phyloP scores from a whole-genome alignment of 2,113 vertebrate genomes.

The Centrocercus urophasianus region DNA sequence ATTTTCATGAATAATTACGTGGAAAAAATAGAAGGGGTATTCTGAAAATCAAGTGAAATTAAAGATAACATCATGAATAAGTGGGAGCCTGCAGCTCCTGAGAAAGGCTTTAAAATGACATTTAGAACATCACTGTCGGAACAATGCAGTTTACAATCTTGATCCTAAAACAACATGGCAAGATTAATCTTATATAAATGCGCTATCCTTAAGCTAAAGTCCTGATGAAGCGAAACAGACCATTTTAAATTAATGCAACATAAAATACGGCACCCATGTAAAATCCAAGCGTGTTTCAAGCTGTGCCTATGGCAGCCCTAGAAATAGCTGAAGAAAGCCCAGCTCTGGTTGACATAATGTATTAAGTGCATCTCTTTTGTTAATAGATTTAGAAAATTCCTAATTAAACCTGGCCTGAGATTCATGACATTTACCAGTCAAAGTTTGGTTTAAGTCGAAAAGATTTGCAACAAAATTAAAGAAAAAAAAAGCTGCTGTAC shows the following conservation, averaged over 20 bases:
- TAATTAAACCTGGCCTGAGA: constrained; percentile 52
- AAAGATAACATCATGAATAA: constrained; percentile 59
- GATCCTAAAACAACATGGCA: constrained; percentile 68
- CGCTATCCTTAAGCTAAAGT: constrained; percentile 74
- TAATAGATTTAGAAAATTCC: constrained; percentile 71
- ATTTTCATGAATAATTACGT: constrained; percentile 43
- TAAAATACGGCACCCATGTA: constrained; percentile 27
- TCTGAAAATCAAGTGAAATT: constrained; percentile 50
- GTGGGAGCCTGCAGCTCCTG: constrained; percentile 50
- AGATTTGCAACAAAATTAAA: constrained; percentile 68
- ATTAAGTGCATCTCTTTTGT: constrained; percentile 69
- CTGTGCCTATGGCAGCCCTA: constrained; percentile 56
- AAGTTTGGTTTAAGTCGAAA: constrained; percentile 52
- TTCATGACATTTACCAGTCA: constrained; percentile 63
- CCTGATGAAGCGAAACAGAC: constrained; percentile 65
- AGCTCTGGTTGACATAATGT: constrained; percentile 59
- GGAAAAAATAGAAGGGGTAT: constrained; percentile 40
- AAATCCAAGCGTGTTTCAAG: constrained; percentile 62
- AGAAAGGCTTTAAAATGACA: constrained; percentile 58
- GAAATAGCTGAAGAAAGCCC: constrained; percentile 44
- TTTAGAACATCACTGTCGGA: constrained; percentile 56
- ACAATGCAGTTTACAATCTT: constrained; percentile 58
- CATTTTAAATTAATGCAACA: constrained; percentile 64
- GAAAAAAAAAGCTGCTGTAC: constrained; percentile 37
- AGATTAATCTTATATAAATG: constrained; percentile 73